phyloP scores from a whole-genome alignment of 1,140 invertebrate genomes.

The Adoxophyes honmai region DNA sequence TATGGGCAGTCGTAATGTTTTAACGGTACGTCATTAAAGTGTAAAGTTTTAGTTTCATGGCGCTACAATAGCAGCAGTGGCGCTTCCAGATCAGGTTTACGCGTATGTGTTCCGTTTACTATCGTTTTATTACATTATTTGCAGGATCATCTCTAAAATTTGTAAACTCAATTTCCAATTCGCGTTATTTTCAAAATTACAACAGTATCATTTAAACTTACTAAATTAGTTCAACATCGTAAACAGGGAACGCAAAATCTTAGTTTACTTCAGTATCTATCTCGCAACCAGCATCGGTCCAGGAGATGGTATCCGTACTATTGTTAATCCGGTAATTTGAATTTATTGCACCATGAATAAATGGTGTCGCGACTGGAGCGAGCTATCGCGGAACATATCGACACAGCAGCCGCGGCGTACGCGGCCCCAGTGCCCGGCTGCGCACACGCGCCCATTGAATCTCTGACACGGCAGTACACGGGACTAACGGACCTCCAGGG shows the following conservation, averaged over 20 bases:
- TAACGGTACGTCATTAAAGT: slow-evolving; percentile 25
- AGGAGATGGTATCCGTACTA: slow-evolving; percentile 64
- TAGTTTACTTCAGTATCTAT: slow-evolving; percentile 44
- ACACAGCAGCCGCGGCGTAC: slow-evolving; percentile 35
- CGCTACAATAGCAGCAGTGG: too few species aligned
- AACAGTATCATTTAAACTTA: too few species aligned
- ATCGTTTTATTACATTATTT: too few species aligned
- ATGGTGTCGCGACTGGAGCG: slow-evolving; percentile 49
- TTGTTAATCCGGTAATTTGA: slow-evolving; percentile 75
- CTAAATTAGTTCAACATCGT: slow-evolving; percentile 33
- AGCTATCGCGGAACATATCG: slow-evolving; percentile 60
- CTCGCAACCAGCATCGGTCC: slow-evolving; percentile 37
- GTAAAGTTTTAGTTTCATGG: slow-evolving; percentile 19
- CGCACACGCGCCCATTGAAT: slow-evolving; percentile 23
- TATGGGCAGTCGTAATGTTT: slow-evolving; percentile 28
- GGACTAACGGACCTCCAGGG: slow-evolving; percentile 19
- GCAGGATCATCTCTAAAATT: too few species aligned
- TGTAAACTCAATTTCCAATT: too few species aligned
- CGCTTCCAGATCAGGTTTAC: too few species aligned
- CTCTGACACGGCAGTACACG: slow-evolving; percentile 33
- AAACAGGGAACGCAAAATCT: slow-evolving; percentile 30
- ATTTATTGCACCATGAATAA: slow-evolving; percentile 74
- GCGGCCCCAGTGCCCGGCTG: slow-evolving; percentile 17
- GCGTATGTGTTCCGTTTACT: too few species aligned
- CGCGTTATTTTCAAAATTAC: too few species aligned